Conservation (phyloP, 2,797 vertebrate genomes). For the Tympanoctomys barrerae region DNA sequence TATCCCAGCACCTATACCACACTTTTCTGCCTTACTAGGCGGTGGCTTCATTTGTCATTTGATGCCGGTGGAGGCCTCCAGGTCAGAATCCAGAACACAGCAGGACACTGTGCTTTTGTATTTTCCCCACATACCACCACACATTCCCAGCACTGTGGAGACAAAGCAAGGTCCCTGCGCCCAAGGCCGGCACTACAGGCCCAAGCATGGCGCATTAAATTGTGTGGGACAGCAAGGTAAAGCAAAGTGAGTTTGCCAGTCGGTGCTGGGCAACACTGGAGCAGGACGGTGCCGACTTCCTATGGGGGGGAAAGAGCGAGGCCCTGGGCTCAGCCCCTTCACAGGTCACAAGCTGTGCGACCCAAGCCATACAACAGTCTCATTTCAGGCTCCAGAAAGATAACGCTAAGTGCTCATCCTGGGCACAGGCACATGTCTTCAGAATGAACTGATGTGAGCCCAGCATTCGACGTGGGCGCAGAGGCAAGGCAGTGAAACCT, state of each 20-base stretch:
- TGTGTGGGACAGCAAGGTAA: accelerated
- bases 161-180: no score
- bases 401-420: accelerated
- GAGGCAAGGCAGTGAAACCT: not conserved
- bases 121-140: not conserved
- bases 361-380: no score
- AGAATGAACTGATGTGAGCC: not conserved
- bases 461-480: not conserved
- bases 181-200: not conserved
- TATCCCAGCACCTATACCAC: not conserved
- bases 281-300: accelerated
- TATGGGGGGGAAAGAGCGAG: not conserved
- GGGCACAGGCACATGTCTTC: accelerated
- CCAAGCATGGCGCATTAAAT: accelerated
- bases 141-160: not conserved
- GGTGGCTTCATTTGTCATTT: not conserved
- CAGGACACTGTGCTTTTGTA: not conserved
- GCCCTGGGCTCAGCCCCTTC: not conserved
- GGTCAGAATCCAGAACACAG: not conserved
- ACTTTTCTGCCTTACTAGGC: not conserved
- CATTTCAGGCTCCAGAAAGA: not conserved
- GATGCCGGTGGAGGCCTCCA: not conserved
- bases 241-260: not conserved
- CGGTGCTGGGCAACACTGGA: accelerated
- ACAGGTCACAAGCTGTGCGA: not conserved